Conservation (phyloP, 2,113 vertebrate species). For the Chloroceryle aenea region DNA sequence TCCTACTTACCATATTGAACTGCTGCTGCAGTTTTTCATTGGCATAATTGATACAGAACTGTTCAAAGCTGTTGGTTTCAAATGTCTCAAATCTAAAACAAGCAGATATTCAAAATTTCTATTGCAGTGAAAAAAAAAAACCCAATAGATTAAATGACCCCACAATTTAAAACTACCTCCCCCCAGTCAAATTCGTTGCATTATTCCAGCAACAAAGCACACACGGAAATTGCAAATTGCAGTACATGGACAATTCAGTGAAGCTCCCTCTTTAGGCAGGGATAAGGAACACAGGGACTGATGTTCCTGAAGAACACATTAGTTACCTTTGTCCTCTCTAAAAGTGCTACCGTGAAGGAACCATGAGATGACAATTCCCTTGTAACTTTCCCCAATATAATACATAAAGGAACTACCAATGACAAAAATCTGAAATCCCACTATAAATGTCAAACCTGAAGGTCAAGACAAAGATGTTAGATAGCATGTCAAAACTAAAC, state of each 20-base stretch:
- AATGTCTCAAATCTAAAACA: slow-evolving; percentile 95
- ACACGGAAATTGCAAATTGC: background rate
- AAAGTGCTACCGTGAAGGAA: background rate
- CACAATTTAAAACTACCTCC: background rate
- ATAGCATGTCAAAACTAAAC: background rate
- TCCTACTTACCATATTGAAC: slow-evolving; percentile 96
- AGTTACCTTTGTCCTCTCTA: background rate
- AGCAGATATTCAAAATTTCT: slow-evolving; percentile 44
- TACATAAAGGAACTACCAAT: background rate
- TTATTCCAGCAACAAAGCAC: background rate
- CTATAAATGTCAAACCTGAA: background rate
- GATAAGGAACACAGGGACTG: background rate
- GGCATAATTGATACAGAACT: slow-evolving; percentile 99
- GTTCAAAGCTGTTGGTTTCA: slow-evolving; percentile 99
- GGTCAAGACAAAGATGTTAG: background rate
- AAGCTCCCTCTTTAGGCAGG: background rate
- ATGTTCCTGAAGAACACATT: background rate
- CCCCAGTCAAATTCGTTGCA: background rate
- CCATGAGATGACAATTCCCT: background rate
- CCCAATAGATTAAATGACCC: background rate
- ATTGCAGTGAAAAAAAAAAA: background rate
- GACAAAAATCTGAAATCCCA: slow-evolving; percentile 10
- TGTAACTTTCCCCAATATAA: background rate
- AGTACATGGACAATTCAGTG: background rate
- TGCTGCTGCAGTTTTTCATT: slow-evolving; percentile 99